A percentile compares a stretch with the other conserved stretches of the same genome.
Evolutionary conservation across 2,888 invertebrate species (phyloP).

Genomic region (Drosophila kuntzei): DNA sequence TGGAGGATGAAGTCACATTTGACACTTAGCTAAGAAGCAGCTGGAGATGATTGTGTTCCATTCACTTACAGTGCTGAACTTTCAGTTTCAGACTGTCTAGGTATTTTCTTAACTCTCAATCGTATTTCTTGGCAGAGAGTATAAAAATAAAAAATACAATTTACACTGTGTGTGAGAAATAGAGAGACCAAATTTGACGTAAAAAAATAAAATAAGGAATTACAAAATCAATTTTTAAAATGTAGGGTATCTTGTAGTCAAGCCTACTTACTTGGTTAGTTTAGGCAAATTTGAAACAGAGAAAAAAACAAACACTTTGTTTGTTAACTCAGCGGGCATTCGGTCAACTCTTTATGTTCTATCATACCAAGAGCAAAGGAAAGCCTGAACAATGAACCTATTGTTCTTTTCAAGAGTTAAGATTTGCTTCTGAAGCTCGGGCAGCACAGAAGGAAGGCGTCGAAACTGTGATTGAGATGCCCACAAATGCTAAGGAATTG

Average conservation of each 20-base stretch:
- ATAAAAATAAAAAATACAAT: too few relatives aligned
- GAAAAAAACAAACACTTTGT: conserved; percentile 53
- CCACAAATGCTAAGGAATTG: conserved; percentile 1
- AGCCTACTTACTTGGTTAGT: not conserved
- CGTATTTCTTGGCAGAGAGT: too few relatives aligned
- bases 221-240: not conserved
- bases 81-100: too few relatives aligned
- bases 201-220: too few relatives aligned
- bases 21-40: too few relatives aligned
- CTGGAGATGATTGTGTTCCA: too few relatives aligned
- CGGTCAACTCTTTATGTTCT: conserved; percentile 27
- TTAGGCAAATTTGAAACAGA: conserved; percentile 4
- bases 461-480: conserved; percentile 11
- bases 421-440: not conserved
- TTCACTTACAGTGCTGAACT: too few relatives aligned
- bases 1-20: too few relatives aligned
- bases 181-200: too few relatives aligned
- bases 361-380: conserved; percentile 2
- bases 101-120: too few relatives aligned
- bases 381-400: conserved; percentile 38
- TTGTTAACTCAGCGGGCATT: conserved; percentile 37
- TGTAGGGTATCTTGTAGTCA: not conserved
- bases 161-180: too few relatives aligned
- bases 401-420: conserved; percentile 33
- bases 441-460: not conserved